Evolutionary conservation across 2,797 vertebrate species (phyloP), one percentile per base, ranked within the genome.

Genomic region (Rachycentron canadum): DNA sequence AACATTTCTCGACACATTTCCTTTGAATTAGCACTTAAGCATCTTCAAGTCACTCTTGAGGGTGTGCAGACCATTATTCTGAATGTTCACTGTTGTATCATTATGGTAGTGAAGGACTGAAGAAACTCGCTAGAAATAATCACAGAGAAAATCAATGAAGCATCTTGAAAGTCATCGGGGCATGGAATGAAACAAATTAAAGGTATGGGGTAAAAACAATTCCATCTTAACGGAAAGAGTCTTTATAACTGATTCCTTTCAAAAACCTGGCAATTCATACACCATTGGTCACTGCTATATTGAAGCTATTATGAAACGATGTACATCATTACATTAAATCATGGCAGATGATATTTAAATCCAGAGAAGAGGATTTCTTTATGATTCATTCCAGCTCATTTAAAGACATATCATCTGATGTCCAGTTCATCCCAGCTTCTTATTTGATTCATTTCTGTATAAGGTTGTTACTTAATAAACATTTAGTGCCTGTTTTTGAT

Each of bases 101-200:
- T 61, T 45, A 36, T 13, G 11, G 30, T n/a, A 13, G 47, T 55
- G 32, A 36, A 56, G 25, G 40, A 57, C 26, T 53, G 19, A 28
- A 32, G 26, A 70, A 11, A 45, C 65, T 34, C 36, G 32, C 10
- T 32, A 47, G 59, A 74, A 53, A 84, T 12, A 69, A 47, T 45
- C 11, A 71, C 65, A 78, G 12, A 64, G 13, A 61, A 80, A 85
- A 85, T 73, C 71, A 76, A 76, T 66, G 40, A 77, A 14, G 49
- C 17, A 73, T 81, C 62, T 45, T 81, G 7, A 76, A 52, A 85
- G 50, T 84, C 59, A 61, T 60, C 32, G 41, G 56, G 65, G 75
- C 69, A 55, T 69, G 28, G 57, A 83, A 77, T 75, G 38, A 79
- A 82, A 58, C 19, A 60, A 61, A 69, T 55, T 34, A 69, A 70